Evolutionary conservation across 2,113 vertebrate species (phyloP).

Genomic region (Stigmatopora argus): DNA sequence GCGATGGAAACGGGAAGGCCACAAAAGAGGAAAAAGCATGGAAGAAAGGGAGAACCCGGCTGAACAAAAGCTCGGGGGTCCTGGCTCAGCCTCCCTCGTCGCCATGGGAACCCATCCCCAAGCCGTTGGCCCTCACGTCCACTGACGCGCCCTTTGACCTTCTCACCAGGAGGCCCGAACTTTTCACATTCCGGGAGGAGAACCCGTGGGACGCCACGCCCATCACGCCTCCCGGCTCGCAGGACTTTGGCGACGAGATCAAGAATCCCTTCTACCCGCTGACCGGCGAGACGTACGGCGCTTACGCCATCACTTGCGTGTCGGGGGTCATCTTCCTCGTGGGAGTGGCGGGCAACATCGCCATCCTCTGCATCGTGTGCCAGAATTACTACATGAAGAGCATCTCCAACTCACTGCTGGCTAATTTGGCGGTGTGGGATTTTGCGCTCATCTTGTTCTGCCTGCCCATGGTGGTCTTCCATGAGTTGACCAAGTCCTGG

Average conservation of each 20-base stretch:
- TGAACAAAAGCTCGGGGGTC: conserved; percentile 52
- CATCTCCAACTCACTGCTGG: conserved; percentile 95
- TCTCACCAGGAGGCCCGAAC: conserved; percentile 59
- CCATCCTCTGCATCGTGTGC: conserved; percentile 96
- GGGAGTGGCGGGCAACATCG: conserved; percentile 89
- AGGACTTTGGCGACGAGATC: conserved; percentile 70
- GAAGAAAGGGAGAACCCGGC: conserved; percentile 54
- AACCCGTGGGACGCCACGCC: conserved; percentile 72
- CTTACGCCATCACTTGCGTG: conserved; percentile 87
- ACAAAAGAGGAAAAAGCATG: conserved; percentile 65
- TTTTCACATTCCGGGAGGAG: conserved; percentile 66
- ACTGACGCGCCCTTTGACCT: conserved; percentile 69
- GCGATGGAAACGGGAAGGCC: conserved; percentile 62
- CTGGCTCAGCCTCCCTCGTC: conserved; percentile 43
- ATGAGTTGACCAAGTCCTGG: conserved; percentile 95
- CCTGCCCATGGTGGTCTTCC: conserved; percentile 91
- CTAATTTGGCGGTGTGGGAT: conserved; percentile 96
- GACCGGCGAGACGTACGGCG: conserved; percentile 87
- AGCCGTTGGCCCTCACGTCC: conserved; percentile 79
- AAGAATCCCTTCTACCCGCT: conserved; percentile 95
- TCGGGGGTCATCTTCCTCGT: conserved; percentile 88
- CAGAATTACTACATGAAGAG: conserved; percentile 99
- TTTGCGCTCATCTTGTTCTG: conserved; percentile 92
- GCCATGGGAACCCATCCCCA: conserved; percentile 66
- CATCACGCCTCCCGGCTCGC: conserved; percentile 69